phyloP scores from a whole-genome alignment of 2,888 invertebrate species.

The Caradrina clavipalpis region DNA sequence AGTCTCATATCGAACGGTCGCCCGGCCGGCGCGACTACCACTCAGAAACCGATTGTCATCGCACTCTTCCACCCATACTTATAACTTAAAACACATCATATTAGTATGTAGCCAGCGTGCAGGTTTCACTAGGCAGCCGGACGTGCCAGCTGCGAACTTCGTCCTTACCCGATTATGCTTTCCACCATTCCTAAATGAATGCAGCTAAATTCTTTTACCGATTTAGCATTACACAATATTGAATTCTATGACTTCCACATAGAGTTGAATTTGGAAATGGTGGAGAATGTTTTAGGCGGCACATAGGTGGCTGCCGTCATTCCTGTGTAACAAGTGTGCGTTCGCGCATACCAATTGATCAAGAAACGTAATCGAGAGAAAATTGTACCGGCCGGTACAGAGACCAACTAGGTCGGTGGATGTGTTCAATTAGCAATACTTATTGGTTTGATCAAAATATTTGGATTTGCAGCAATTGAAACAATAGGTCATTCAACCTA shows the following conservation, averaged over 20 bases:
- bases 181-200: conserved; percentile 79
- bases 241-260: conserved; percentile 52
- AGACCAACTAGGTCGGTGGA: conserved; percentile 61
- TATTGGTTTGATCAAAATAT: neutral
- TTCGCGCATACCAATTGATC: conserved; percentile 82
- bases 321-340: conserved; percentile 84
- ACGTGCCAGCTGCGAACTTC: conserved; percentile 76
- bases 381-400: conserved; percentile 82
- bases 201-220: conserved; percentile 72
- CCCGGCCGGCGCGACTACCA: conserved; percentile 79
- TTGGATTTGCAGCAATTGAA: conserved; percentile 9
- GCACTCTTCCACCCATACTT: conserved; percentile 82
- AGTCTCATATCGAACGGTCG: conserved; percentile 83
- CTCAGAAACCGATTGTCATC: conserved; percentile 77
- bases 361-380: conserved; percentile 88
- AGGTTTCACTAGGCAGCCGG: conserved; percentile 86
- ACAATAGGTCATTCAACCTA: conserved; percentile 5
- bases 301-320: conserved; percentile 84
- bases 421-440: neutral
- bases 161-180: conserved; percentile 83
- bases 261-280: conserved; percentile 64
- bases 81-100: conserved; percentile 81
- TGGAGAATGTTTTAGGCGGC: conserved; percentile 62
- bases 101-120: conserved; percentile 85
- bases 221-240: conserved; percentile 58